Evolutionary conservation across 2,113 vertebrate species (phyloP).

Genomic region (Python bivittatus): DNA sequence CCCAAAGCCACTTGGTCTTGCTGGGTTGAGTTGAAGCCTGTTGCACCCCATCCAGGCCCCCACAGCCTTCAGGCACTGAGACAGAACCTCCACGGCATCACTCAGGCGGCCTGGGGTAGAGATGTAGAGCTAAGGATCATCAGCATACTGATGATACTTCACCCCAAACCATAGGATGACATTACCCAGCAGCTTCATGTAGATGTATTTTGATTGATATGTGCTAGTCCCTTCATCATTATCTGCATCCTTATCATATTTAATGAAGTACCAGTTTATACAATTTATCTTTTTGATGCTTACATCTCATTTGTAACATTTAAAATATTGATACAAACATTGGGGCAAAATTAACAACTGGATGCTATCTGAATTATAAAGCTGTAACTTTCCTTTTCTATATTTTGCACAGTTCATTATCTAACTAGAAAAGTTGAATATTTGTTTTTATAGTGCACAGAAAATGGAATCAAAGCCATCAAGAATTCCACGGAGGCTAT

Average conservation of each 20-base stretch:
- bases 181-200: no score
- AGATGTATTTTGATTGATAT: no score
- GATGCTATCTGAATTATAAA: not conserved
- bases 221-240: no score
- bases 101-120: not conserved
- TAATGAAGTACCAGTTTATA: not conserved
- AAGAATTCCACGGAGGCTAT: conserved; percentile 84
- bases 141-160: not conserved
- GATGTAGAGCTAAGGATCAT: not conserved
- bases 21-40: not conserved
- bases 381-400: not conserved
- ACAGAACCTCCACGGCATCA: not conserved
- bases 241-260: no score
- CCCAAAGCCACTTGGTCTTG: not conserved
- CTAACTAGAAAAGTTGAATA: conserved; percentile 49
- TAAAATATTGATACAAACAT: not conserved
- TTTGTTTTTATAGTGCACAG: conserved; percentile 57
- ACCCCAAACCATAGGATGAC: no score
- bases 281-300: not conserved
- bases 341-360: not conserved
- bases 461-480: conserved; percentile 93
- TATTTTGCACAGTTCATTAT: conserved; percentile 13
- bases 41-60: not conserved
- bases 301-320: not conserved
- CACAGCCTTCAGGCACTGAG: not conserved